Percentiles rank a stretch among this genome's conserved stretches.
These are phyloP conservation scores for Siniperca undulata DNA, from an alignment of 2,797 vertebrate species.

Conservation along the genomic window DNA sequence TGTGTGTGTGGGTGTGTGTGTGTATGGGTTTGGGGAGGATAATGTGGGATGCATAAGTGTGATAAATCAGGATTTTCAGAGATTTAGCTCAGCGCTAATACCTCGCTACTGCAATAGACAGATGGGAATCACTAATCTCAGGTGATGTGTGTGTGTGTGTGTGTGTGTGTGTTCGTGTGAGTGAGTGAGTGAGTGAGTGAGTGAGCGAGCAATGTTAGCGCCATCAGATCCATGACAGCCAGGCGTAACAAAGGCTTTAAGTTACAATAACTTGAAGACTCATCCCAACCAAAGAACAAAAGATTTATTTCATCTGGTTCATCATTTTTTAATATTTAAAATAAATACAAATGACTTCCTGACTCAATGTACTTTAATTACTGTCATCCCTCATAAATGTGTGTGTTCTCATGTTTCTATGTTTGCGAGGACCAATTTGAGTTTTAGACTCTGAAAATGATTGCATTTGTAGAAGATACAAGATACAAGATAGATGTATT, in stretches of 20 bases:
- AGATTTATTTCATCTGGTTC: neutral
- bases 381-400: too few species aligned
- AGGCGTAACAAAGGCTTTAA: neutral
- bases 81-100: constrained; percentile 50
- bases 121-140: constrained; percentile 57
- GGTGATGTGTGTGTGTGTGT: constrained; percentile 23
- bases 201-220: neutral
- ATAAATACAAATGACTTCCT: neutral
- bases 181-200: neutral
- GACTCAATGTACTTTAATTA: neutral
- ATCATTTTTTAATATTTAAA: neutral
- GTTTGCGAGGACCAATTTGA: neutral
- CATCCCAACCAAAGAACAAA: neutral
- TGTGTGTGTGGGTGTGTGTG: constrained; percentile 15
- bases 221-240: constrained; percentile 12
- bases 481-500: too few species aligned
- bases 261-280: neutral
- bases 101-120: constrained; percentile 46
- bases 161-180: neutral
- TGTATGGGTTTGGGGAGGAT: constrained; percentile 28
- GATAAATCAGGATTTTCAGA: constrained; percentile 63
- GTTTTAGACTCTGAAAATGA: too few species aligned
- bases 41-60: constrained; percentile 34
- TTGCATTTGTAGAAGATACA: too few species aligned
- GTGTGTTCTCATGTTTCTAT: neutral